Percentiles rank a stretch among this genome's conserved stretches.
Conservation (phyloP, 2,113 vertebrate species). For the Chaenocephalus aceratus region DNA sequence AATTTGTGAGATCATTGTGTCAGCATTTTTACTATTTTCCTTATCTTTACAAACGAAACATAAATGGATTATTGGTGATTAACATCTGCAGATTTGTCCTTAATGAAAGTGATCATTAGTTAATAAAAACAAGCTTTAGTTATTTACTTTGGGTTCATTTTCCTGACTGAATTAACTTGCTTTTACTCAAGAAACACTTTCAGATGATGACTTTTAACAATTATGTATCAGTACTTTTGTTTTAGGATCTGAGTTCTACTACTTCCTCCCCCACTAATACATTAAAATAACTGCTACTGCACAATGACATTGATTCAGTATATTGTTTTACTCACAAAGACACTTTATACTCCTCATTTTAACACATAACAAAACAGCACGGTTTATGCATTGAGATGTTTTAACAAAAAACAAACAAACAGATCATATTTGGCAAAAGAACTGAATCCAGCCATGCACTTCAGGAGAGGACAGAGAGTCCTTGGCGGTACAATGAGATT, state of each 20-base stretch:
- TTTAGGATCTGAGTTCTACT: background rate
- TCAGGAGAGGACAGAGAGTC: background rate
- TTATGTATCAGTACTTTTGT: background rate
- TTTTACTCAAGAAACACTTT: background rate
- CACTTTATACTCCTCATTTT: constrained; percentile 23
- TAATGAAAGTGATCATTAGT: background rate
- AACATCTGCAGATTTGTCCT: too few relatives aligned
- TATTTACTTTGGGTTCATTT: background rate
- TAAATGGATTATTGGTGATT: too few relatives aligned
- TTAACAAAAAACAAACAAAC: constrained; percentile 9
- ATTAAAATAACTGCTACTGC: background rate
- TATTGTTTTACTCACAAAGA: constrained; percentile 53
- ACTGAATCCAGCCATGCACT: constrained; percentile 15
- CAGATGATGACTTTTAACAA: background rate
- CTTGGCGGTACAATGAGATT: background rate
- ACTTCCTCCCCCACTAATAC: background rate
- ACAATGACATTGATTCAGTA: constrained; percentile 1
- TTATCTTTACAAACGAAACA: background rate
- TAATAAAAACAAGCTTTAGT: background rate
- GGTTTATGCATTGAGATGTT: constrained; percentile 21
- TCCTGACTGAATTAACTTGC: background rate
- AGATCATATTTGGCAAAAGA: constrained; percentile 44
- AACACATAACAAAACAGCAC: constrained; percentile 17
- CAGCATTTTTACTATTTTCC: background rate
- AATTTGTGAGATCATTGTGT: background rate